A percentile compares a stretch with the other conserved stretches of the same genome.
Evolutionary conservation across 2,113 vertebrate species (phyloP).

Genomic region (Choloepus hoffmanni): DNA sequence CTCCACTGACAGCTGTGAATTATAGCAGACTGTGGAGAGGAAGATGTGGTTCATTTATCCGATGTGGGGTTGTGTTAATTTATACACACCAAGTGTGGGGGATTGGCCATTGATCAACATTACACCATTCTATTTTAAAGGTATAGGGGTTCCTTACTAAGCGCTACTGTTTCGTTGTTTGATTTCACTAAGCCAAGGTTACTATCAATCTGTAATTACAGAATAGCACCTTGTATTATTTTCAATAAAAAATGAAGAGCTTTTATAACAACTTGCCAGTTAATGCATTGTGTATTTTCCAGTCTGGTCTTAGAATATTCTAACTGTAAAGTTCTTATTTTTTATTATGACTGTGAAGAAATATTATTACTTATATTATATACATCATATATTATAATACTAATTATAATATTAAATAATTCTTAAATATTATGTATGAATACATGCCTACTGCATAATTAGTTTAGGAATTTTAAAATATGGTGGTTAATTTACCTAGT

Average conservation of each 20-base stretch:
- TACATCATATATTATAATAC: no score
- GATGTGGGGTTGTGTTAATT: no score
- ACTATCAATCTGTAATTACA: neutral
- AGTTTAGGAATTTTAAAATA: neutral
- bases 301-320: neutral
- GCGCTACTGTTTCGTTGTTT: neutral
- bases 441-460: neutral
- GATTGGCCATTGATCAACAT: no score
- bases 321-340: neutral
- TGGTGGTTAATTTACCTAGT: neutral
- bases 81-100: no score
- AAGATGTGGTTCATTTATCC: no score
- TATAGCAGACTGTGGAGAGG: neutral
- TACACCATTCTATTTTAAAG: neutral
- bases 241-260: neutral
- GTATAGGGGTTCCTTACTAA: rapidly evolving
- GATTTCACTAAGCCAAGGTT: no score
- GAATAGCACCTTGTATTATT: neutral
- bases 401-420: no score
- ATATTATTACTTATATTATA: no score
- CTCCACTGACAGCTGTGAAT: neutral
- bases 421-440: neutral
- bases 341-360: neutral
- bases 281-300: neutral
- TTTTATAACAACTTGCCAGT: neutral